Percentiles rank a stretch among this genome's conserved stretches.
These are phyloP conservation scores for Pygoscelis adeliae DNA, from an alignment of 2,113 vertebrate genomes.

Conservation along the genomic window DNA sequence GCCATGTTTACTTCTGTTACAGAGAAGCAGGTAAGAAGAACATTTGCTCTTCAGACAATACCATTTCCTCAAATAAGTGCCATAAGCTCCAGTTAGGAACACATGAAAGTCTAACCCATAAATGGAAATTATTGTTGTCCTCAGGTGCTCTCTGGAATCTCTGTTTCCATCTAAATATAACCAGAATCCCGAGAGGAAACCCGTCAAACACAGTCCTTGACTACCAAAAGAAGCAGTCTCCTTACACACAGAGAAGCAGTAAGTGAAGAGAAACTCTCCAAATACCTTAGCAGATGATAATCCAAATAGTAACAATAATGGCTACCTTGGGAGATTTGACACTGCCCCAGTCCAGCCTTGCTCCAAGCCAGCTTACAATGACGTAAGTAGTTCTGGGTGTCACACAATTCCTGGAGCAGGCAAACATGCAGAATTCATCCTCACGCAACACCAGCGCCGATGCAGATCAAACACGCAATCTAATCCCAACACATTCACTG, in stretches of 20 bases:
- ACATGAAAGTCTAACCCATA: neutral
- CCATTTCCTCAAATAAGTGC: neutral
- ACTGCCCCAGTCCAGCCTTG: neutral
- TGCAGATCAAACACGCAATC: neutral
- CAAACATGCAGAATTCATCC: neutral
- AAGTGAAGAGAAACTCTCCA: neutral
- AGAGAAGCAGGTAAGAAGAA: neutral
- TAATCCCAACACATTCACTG: neutral
- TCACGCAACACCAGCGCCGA: rapidly evolving
- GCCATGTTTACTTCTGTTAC: neutral
- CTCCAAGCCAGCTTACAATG: neutral
- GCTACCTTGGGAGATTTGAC: neutral
- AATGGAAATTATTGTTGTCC: neutral
- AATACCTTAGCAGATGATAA: neutral
- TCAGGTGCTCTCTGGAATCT: neutral
- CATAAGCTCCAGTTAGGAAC: neutral
- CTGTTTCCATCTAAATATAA: constrained; percentile 4
- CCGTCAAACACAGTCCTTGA: neutral
- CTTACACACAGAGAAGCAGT: neutral
- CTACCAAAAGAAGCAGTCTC: neutral
- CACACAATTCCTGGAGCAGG: neutral
- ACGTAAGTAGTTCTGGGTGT: neutral
- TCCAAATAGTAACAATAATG: neutral
- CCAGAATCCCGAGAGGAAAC: neutral
- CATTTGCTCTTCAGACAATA: neutral